A percentile compares a stretch with the other conserved stretches of the same genome.
phyloP scores from a whole-genome alignment of 2,113 vertebrate species.

The Paracanthobrama guichenoti region DNA sequence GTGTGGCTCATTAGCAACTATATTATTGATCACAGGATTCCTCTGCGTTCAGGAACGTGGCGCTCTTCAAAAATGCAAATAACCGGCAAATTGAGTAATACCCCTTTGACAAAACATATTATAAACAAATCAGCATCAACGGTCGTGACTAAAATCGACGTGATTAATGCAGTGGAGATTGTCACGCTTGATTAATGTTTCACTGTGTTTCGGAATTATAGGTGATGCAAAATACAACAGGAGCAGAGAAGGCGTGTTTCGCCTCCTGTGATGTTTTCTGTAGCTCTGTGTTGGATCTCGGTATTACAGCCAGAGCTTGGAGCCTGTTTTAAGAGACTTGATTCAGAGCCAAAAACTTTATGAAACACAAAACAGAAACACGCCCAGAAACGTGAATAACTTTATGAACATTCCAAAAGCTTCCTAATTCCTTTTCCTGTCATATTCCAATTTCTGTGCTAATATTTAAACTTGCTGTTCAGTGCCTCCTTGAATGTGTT shows the following conservation, averaged over 20 bases:
- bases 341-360: not conserved
- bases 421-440: not conserved
- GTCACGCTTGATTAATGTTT: slow-evolving; percentile 60
- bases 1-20: slow-evolving; percentile 73
- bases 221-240: slow-evolving; percentile 55
- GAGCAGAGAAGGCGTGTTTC: not conserved
- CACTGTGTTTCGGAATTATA: slow-evolving; percentile 49
- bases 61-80: slow-evolving; percentile 68
- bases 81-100: slow-evolving; percentile 67
- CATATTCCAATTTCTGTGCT: not conserved
- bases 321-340: slow-evolving; percentile 10
- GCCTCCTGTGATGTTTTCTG: not conserved
- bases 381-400: not conserved
- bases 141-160: slow-evolving; percentile 61
- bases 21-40: slow-evolving; percentile 80
- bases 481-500: no score
- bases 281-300: not conserved
- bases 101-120: slow-evolving; percentile 71
- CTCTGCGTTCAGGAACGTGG: slow-evolving; percentile 66
- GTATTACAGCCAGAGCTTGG: not conserved
- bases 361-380: no score
- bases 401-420: not conserved
- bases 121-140: slow-evolving; percentile 71
- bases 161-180: slow-evolving; percentile 29
- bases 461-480: not conserved